Conservation (phyloP, 2,888 invertebrate species). For the Dolomedes plantarius region DNA sequence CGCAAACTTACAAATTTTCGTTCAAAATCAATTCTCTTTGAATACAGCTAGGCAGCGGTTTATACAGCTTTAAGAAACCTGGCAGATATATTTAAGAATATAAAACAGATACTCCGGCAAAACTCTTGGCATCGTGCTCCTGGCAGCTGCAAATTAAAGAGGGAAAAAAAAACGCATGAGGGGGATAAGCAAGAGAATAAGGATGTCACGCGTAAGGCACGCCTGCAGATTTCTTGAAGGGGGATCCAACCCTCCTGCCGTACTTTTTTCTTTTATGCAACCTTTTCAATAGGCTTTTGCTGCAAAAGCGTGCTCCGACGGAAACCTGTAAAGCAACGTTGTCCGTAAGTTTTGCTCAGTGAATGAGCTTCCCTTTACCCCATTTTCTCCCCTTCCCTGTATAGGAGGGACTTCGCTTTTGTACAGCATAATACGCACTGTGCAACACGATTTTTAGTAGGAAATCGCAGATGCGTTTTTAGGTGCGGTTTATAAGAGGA, state of each 20-base stretch:
- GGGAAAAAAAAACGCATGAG: background rate
- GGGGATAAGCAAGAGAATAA: constrained; percentile 17
- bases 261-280: constrained; percentile 31
- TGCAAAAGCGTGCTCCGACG: constrained; percentile 36
- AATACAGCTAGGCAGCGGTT: too few species aligned
- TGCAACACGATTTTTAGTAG: constrained; percentile 37
- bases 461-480: constrained; percentile 65
- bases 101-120: too few species aligned
- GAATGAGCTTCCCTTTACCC: constrained; percentile 15
- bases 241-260: background rate
- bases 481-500: background rate
- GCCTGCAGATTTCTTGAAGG: constrained; percentile 55
- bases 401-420: background rate
- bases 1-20: too few species aligned
- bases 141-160: constrained; percentile 62
- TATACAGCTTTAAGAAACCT: too few species aligned
- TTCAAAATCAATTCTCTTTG: too few species aligned
- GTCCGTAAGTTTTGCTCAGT: background rate
- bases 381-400: background rate
- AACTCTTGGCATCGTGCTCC: background rate
- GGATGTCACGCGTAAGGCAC: constrained; percentile 70
- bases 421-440: background rate
- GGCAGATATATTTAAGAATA: too few species aligned
- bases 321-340: constrained; percentile 6
- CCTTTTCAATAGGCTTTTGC: constrained; percentile 20